Evolutionary conservation across 2,888 invertebrate genomes (phyloP), one percentile per base, ranked within the genome.

Genomic region (Aquatica leii): DNA sequence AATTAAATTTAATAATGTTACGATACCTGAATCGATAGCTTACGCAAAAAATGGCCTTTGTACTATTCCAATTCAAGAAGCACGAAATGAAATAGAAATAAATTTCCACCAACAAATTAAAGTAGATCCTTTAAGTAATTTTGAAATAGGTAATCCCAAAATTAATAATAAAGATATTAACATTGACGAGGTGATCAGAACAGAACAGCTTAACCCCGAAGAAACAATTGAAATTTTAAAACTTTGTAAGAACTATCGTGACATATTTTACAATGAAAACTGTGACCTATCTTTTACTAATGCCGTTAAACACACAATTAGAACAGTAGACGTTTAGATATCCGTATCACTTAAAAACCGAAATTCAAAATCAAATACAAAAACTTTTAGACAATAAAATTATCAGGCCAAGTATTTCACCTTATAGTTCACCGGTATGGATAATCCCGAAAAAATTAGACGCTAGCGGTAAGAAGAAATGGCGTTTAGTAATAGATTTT

Each of bases 361-460:
- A 48, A 48, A 48, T 48, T 17, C 14, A 48, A 48, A 48, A 48
- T 14, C 48, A 15, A 48, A 17, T 48, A 9, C 4, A 18, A 6
- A 34, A 35, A 2, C n/a, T n/a, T n/a, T 15, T 52, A 52, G 35
- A 52, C 4, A 17, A 8, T 5, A 43, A 41, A 55, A 65, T 62
- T 14, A 67, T 60, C n/a, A 20, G 60, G 18, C 59, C 55, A 15
- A 62, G 59, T n/a, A 60, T 54, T 17, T 67, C 62, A 11, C 65
- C 62, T 12, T 60, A 48, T 58, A 55, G 35, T 12, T 49, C 15
- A 14, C 11, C 43, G 14, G 11, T 37, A 18, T 46, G 50, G 41
- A 41, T 41, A 14, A 14, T 37, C 24, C 37, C 59, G 2, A 55
- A 55, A 17, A 55, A 53, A 11, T 1, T 35, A 34, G 57, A 62